Base-by-base conservation (phyloP, 2,888 invertebrate species). In the Anthoptus insignis region DNA sequence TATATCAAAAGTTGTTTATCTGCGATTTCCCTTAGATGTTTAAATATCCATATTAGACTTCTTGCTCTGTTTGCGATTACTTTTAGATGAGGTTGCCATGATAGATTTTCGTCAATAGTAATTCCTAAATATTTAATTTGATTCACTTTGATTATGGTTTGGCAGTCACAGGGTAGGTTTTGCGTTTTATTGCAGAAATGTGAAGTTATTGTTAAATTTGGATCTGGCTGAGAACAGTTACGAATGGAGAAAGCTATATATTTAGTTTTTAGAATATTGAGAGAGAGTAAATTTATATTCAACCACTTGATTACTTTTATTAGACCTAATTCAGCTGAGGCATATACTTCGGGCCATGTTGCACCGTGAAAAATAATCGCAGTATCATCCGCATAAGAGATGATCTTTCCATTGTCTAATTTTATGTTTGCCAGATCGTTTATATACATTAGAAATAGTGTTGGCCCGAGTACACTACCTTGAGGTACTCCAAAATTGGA, bases 121-220 rank as follows among this genome's bases (percentile, higher is more conserved):
- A 50, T 27, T 27, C 50, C 50, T 50, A 50, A 27, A 14, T 50
- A 50, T 27, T 50, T 50, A 27, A 14, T 27, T 24, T 6, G n/a
- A 6, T 50, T 11, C 2, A 50, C 45, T 45, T 22, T 45, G 21
- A 11, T 5, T n/a, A 45, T 45, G 1, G 11, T 45, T 21, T 21
- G 13, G 11, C 45, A 45, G 5, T 45, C 22, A 21, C 45, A 45
- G 11, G 19, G 6, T 22, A 1, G 13, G 3, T 1, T 4, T 11
- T 45, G 3, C 6, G 11, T 45, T 11, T 11, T 11, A 22, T 45
- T 13, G 11, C 45, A 45, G 22, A 21, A 21, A 19, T 45, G 45
- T 2, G 45, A 21, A 22, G 45, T 45, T 45, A 45, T 2, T 19
- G 19, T 45, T 45, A 45, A 21, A 21, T 19, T 45, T 21, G 45